These are phyloP conservation scores for Illadopsis cleaveri DNA, from an alignment of 2,113 vertebrate genomes.

Conservation along the genomic window DNA sequence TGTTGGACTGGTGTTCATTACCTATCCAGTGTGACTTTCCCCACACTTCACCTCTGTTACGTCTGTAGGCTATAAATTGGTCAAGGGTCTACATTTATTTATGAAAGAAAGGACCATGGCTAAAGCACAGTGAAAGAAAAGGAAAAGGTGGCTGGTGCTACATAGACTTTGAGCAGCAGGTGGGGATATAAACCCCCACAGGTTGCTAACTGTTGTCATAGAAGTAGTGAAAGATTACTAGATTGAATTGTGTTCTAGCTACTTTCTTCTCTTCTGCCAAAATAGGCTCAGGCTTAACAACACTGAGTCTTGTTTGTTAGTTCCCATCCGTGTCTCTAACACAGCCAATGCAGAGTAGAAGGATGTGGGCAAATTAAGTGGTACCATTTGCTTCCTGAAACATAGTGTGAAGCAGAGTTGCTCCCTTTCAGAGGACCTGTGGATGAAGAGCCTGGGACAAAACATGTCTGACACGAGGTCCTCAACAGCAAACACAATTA, in stretches of 20 bases:
- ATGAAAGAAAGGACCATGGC: neutral
- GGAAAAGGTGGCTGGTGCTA: neutral
- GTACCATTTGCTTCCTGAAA: neutral
- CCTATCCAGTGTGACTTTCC: neutral
- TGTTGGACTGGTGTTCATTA: neutral
- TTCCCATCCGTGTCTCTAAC: accelerated
- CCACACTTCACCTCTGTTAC: neutral
- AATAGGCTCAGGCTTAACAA: neutral
- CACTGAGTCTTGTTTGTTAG: neutral
- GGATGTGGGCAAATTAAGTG: neutral
- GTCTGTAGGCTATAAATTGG: neutral
- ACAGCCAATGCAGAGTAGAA: neutral
- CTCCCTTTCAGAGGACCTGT: neutral
- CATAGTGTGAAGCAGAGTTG: neutral
- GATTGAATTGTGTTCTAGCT: neutral
- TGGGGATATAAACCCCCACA: neutral
- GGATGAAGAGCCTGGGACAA: neutral
- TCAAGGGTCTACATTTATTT: neutral
- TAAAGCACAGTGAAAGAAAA: neutral
- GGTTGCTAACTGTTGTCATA: neutral
- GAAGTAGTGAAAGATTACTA: neutral
- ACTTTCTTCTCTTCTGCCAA: neutral
- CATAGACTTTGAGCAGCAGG: constrained; percentile 17
- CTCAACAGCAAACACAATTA: neutral
- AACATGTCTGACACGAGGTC: neutral